Evolutionary conservation across 2,888 invertebrate genomes (phyloP).

Genomic region (Eugnorisma glareosa): DNA sequence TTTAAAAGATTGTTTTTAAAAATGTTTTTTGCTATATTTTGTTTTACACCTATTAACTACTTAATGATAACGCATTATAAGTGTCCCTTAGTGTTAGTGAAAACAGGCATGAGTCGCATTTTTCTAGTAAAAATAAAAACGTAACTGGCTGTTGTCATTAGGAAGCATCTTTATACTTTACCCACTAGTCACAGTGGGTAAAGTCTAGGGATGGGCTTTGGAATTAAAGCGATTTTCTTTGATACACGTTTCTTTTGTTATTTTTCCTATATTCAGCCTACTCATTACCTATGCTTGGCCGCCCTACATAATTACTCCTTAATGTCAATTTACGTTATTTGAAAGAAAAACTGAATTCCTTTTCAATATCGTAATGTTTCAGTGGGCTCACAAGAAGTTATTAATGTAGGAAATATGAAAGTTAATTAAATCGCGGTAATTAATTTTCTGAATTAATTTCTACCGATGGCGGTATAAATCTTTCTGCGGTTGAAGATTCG

Average conservation of each 20-base stretch:
- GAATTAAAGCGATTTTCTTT: background rate
- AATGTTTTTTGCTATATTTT: too few species aligned
- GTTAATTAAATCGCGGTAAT: conserved; percentile 54
- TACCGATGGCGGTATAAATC: conserved; percentile 28
- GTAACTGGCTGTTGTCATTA: background rate
- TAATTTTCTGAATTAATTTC: conserved; percentile 50
- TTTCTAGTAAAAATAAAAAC: background rate
- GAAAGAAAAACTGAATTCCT: conserved; percentile 21
- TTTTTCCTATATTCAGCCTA: background rate
- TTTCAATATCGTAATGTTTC: conserved; percentile 32
- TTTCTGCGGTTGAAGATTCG: conserved; percentile 1
- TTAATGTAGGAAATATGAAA: conserved; percentile 45
- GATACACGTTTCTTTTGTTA: conserved; percentile 5
- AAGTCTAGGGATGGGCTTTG: background rate
- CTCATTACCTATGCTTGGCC: background rate
- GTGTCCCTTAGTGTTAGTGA: background rate
- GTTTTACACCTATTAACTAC: background rate
- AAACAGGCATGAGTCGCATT: background rate
- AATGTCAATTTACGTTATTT: conserved; percentile 20
- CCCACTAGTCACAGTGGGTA: background rate
- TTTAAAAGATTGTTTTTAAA: too few species aligned
- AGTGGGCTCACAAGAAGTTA: conserved; percentile 34
- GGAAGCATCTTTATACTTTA: too few species aligned
- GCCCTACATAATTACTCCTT: background rate
- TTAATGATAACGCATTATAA: background rate